Conservation (phyloP, 2,888 invertebrate species). For the Clepsis dumicolana region DNA sequence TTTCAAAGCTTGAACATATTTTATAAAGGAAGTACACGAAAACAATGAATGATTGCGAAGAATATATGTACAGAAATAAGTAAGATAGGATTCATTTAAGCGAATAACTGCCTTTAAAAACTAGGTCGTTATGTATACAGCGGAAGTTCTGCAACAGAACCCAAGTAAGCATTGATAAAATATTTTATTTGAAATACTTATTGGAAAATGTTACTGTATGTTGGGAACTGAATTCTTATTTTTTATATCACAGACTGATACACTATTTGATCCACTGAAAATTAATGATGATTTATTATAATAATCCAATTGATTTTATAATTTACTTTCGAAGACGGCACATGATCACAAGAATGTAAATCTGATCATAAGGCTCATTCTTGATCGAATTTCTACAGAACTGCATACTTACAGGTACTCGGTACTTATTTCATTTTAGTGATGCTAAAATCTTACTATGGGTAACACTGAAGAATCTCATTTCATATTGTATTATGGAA, state of each 20-base stretch:
- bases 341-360: constrained; percentile 23
- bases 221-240: constrained; percentile 33
- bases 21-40: background rate
- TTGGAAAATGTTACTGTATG: background rate
- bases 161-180: background rate
- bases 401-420: constrained; percentile 10
- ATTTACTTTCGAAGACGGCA: constrained; percentile 35
- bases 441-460: constrained; percentile 20
- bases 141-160: constrained; percentile 1
- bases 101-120: constrained; percentile 70
- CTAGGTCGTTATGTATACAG: constrained; percentile 50
- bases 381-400: constrained; percentile 30
- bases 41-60: constrained; percentile 54
- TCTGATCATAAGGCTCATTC: constrained; percentile 14
- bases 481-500: constrained; percentile 2
- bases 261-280: constrained; percentile 26
- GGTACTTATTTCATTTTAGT: constrained; percentile 9
- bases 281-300: constrained; percentile 2
- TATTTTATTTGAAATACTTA: background rate
- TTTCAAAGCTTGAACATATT: background rate
- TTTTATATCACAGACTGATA: constrained; percentile 51
- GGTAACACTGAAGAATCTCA: constrained; percentile 21
- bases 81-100: constrained; percentile 61
- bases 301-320: constrained; percentile 12
- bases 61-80: constrained; percentile 74